phyloP scores from a whole-genome alignment of 2,113 vertebrate species.

The Oenanthe oenanthe region DNA sequence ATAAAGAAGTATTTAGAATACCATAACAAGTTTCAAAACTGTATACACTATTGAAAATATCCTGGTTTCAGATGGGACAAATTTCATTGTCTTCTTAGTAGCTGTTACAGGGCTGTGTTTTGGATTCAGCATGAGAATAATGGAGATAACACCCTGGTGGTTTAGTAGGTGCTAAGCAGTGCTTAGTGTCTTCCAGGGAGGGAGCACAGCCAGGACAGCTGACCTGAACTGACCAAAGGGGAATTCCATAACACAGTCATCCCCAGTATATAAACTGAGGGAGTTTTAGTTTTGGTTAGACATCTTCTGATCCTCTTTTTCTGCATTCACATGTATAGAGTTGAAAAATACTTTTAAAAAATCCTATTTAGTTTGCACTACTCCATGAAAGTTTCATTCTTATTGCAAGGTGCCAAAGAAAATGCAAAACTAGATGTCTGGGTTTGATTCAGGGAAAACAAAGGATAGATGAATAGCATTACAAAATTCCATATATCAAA shows the following conservation, averaged over 20 bases:
- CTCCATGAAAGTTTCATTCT: background rate
- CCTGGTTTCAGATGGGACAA: background rate
- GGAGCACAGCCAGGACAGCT: background rate
- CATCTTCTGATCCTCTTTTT: background rate
- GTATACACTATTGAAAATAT: background rate
- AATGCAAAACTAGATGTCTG: background rate
- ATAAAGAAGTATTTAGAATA: background rate
- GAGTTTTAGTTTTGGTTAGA: background rate
- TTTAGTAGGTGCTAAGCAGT: background rate
- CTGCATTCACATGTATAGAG: background rate
- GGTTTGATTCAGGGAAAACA: background rate
- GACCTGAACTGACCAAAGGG: background rate
- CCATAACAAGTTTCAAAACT: background rate
- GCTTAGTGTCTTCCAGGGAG: background rate
- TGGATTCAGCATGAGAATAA: background rate
- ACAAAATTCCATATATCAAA: background rate
- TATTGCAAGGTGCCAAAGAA: background rate
- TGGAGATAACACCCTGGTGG: background rate
- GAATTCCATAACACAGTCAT: accelerated
- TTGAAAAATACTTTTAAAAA: background rate
- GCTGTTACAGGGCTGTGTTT: background rate
- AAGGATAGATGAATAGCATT: background rate
- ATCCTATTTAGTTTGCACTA: background rate
- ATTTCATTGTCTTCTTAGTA: background rate
- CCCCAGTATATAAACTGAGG: no score